Evolutionary conservation across 2,797 vertebrate genomes (phyloP).

Genomic region (Falco rusticolus): DNA sequence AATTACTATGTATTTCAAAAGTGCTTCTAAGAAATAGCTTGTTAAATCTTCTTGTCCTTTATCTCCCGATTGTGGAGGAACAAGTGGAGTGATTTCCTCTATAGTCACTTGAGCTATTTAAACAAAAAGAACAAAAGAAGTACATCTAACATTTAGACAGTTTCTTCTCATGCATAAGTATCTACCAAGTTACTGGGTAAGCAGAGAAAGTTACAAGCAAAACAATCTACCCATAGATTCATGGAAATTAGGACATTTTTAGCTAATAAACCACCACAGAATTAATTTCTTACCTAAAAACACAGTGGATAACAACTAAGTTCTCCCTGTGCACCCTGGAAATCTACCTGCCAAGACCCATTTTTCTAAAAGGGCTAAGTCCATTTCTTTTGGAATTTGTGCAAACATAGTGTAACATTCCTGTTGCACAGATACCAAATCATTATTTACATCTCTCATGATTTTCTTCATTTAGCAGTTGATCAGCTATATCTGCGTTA

Average conservation of each 20-base stretch:
- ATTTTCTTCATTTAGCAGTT: background rate
- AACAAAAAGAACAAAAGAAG: background rate
- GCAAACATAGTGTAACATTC: background rate
- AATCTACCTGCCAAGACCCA: background rate
- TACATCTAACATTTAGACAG: background rate
- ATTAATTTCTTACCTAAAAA: background rate
- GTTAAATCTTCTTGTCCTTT: conserved; percentile 99
- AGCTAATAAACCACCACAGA: background rate
- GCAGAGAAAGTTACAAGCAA: background rate
- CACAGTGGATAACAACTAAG: background rate
- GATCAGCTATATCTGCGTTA: background rate
- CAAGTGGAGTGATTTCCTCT: conserved; percentile 96
- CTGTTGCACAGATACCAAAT: background rate
- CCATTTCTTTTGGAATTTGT: background rate
- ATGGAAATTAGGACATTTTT: background rate
- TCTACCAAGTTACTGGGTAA: background rate
- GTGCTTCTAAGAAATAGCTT: conserved; percentile 96
- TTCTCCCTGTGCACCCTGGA: background rate
- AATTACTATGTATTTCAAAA: conserved; percentile 99
- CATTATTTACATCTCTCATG: background rate
- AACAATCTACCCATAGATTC: background rate
- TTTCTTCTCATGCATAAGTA: background rate
- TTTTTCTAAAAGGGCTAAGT: background rate
- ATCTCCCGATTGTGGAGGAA: conserved; percentile 96
- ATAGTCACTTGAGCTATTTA: conserved; percentile 92